Evolutionary conservation across 2,113 vertebrate genomes (phyloP).

Genomic region (human): GRCh38 chr2:29894501-29895000

Average conservation of each 20-base stretch:
- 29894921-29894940: conserved; percentile 55
- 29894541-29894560: neutral
- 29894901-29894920: conserved; percentile 47
- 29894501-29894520: neutral
- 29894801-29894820: neutral
- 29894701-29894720: neutral
- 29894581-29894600: neutral
- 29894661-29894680: conserved; percentile 1
- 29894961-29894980: conserved; percentile 61
- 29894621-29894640: neutral
- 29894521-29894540: neutral
- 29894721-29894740: neutral
- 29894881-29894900: conserved; percentile 52
- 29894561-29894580: neutral
- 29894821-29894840: neutral
- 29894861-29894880: neutral
- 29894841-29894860: neutral
- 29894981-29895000: conserved; percentile 78
- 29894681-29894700: neutral
- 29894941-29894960: conserved; percentile 77
- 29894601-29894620: neutral
- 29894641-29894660: conserved; percentile 20
- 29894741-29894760: neutral
- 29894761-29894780: conserved; percentile 40
- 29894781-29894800: conserved; percentile 21